Evolutionary conservation across 2,888 invertebrate genomes (phyloP).

Genomic region (Agonopterix subpropinquella): DNA sequence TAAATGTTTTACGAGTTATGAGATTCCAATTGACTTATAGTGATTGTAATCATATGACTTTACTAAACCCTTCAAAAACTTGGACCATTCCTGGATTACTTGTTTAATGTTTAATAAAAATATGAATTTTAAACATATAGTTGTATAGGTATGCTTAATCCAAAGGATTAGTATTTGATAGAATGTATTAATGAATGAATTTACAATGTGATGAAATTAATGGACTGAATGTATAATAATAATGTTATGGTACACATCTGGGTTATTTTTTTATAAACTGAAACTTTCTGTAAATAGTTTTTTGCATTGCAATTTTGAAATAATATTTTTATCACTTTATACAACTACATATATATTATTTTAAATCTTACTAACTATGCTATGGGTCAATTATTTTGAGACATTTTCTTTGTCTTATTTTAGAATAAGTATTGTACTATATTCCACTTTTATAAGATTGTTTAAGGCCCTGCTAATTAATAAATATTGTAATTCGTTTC

Average conservation of each 20-base stretch:
- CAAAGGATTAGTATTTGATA: constrained; percentile 41
- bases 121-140: constrained; percentile 12
- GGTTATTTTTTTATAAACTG: constrained; percentile 18
- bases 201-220: constrained; percentile 48
- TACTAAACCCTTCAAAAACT: constrained; percentile 10
- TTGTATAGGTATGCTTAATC: constrained; percentile 25
- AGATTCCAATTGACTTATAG: too few species aligned
- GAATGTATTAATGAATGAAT: constrained; percentile 38
- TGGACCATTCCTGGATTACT: constrained; percentile 11
- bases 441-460: constrained; percentile 63
- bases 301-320: constrained; percentile 43
- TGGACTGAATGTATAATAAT: constrained; percentile 52
- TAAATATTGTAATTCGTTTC: constrained; percentile 55
- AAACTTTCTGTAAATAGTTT: constrained; percentile 45
- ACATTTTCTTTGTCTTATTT: constrained; percentile 50
- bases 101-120: constrained; percentile 10
- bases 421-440: constrained; percentile 60
- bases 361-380: constrained; percentile 44
- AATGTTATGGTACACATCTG: constrained; percentile 6
- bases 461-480: constrained; percentile 50
- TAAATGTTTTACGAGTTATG: too few species aligned
- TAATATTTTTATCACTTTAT: constrained; percentile 43
- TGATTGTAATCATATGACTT: neutral
- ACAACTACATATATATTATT: constrained; percentile 35
- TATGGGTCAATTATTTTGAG: constrained; percentile 55